Base-by-base conservation (phyloP, 2,797 vertebrate genomes). In the Carduelis carduelis region DNA sequence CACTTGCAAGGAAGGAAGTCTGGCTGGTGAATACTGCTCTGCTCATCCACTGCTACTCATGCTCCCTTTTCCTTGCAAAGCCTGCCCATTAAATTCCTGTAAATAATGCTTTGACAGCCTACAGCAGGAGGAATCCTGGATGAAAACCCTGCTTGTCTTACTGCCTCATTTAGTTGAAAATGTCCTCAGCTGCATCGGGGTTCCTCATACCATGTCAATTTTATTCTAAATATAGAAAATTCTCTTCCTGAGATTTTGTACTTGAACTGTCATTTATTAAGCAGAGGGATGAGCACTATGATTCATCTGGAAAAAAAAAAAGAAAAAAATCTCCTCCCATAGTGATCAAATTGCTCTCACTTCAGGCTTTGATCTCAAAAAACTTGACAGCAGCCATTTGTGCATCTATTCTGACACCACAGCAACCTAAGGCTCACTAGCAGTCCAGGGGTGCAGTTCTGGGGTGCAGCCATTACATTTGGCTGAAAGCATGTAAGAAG, bases 171-270 rank as follows among this genome's bases (percentile, higher is more conserved):
- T 37, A 78, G 21, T 43, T 91, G 79, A 59, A 85, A 49, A 86
- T 50, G 37, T 76, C 59, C 76, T 79, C 70, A 91, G 83, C 80
- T 91, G 63, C 35, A 66, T 43, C 0, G 2, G 59, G 80, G 27
- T 44, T 86, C 41, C 63, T 65, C 44, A 10, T 63, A 52, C 20
- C 34, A 63, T 0, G 14, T 63, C 52, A 39, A 74, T 90, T 86
- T 72, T 6, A 50, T 59, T 72, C 85, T 91, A 92, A 93, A 94
- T 65, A 80, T 28, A 93, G 90, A 80, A 94, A 87, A 85, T 71
- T 69, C 6, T 78, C 50, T 92, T 85, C n/a, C 57, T 68, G 76
- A 75, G 39, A 87, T 85, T 93, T 90, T 70, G 81, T 90, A 93
- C 83, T 90, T 95, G 83, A 90, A 87, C 49, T 78, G 76, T 85